Base-by-base conservation (phyloP, 2,888 invertebrate genomes). In the Dolichopus griseipennis region DNA sequence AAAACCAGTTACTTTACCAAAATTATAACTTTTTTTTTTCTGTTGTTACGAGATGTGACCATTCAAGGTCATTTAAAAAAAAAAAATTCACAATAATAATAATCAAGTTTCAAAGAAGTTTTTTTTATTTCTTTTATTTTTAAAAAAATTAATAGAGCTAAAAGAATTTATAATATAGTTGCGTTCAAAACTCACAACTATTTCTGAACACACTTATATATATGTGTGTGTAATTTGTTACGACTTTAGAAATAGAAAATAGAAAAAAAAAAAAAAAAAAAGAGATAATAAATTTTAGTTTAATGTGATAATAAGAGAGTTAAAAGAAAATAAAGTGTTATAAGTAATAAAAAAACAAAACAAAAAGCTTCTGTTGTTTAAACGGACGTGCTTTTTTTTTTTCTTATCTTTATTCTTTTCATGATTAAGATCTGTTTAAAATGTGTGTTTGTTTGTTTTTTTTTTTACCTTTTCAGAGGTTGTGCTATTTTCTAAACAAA, bases 101-200 rank as follows among this genome's bases (percentile, higher is more conserved):
- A 18, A 52, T 52, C 52, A 52, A 52, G 52, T 52, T 52, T 52
- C 27, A 52, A 52, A 52, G 52, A 52, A 52, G 52, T 52, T 52
- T 52, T 52, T 18, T n/a, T 52, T 52, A 18, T 52, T 52, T 7
- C 18, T 52, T 52, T 12, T 18, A 18, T 52, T 52, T 12, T 37
- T 37, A 37, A n/a, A n/a, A n/a, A n/a, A 37, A 37, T 37, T 37
- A 37, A 37, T 37, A 8, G 37, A 8, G 37, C 37, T 10, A 8
- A 37, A 37, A 37, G 37, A 37, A 37, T n/a, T n/a, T n/a, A n/a
- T n/a, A n/a, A n/a, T n/a, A n/a, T 12, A 10, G 8, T 37, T 37
- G 12, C 37, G 8, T 7, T 10, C 8, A 7, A 7, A 34, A 37
- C 37, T 37, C 8, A 37, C 37, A n/a, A n/a, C n/a, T n/a, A n/a